phyloP scores from a whole-genome alignment of 2,888 invertebrate genomes.

The Tenthredo distinguenda region DNA sequence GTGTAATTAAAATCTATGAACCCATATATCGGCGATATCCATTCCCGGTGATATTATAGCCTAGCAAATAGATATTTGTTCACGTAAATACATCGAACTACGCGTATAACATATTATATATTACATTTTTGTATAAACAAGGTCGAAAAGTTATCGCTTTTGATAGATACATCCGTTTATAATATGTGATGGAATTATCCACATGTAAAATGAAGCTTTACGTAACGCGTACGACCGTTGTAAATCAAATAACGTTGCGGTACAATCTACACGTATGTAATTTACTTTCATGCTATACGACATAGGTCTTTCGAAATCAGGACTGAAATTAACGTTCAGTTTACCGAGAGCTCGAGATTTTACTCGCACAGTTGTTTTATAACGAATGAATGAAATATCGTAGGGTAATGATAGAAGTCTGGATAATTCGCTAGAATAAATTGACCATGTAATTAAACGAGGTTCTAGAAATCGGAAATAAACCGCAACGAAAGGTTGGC shows the following conservation, averaged over 20 bases:
- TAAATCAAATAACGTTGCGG: not conserved
- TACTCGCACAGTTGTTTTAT: not conserved
- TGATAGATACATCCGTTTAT: not conserved
- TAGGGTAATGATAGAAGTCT: not conserved
- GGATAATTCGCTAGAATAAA: not conserved
- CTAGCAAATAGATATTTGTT: not conserved
- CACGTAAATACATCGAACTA: not conserved
- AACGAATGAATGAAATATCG: not conserved
- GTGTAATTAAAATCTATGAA: too few relatives aligned
- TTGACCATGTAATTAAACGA: not conserved
- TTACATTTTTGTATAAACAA: not conserved
- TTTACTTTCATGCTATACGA: not conserved
- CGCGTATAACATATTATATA: not conserved
- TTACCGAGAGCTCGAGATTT: not conserved
- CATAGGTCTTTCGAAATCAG: not conserved
- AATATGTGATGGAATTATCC: not conserved
- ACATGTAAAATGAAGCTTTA: not conserved
- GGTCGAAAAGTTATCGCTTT: constrained; percentile 1
- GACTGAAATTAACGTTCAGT: not conserved
- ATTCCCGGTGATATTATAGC: too few relatives aligned
- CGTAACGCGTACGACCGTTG: not conserved
- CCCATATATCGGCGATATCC: too few relatives aligned
- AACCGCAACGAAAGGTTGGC: not conserved
- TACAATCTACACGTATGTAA: too few relatives aligned
- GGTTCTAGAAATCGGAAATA: not conserved